Base-by-base conservation (phyloP, 1,140 invertebrate genomes). In the Leptopilina clavipes region DNA sequence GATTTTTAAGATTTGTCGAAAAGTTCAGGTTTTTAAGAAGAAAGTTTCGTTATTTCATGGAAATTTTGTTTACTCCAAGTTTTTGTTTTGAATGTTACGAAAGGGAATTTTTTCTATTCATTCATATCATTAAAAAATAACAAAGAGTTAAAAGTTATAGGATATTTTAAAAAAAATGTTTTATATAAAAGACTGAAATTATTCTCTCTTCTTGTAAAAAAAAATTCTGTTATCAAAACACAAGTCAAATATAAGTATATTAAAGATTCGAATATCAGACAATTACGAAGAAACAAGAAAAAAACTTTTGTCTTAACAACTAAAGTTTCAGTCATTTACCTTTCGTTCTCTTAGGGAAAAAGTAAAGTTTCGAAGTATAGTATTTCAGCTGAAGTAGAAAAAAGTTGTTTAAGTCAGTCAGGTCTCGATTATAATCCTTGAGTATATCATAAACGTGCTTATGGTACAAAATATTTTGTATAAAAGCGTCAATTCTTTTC, bases 251-350 rank as follows among this genome's bases (percentile, higher is more conserved):
- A 17, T n/a, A 52, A 48, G 11, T 48, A 48, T 48, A 52, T 17
- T 52, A 17, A 52, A 52, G 48, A 52, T 8, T n/a, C n/a, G 48
- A 52, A 52, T 52, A 17, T 52, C 48, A 52, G 6, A 17, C 48
- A 52, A 52, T 52, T 52, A 1, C 48, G 48, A 17, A 17, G n/a
- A 52, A 40, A 40, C 37, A 40, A 7, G 37, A 40, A 6, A 40
- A 40, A 40, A 52, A 52, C 48, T 52, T n/a, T n/a, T 52, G 14
- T n/a, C n/a, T 52, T 52, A 52, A 8, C n/a, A n/a, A 52, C 14
- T 17, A n/a, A 52, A 52, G 14, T 52, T 52, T 52, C 48, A 52
- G 48, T 52, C n/a, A 52, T 52, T 52, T 52, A 52, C 48, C n/a
- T 52, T 52, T 52, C 48, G 48, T 17, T 52, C n/a, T 17, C n/a